Conservation (phyloP, 2,888 invertebrate species). For the Microctonus aethiopoides region DNA sequence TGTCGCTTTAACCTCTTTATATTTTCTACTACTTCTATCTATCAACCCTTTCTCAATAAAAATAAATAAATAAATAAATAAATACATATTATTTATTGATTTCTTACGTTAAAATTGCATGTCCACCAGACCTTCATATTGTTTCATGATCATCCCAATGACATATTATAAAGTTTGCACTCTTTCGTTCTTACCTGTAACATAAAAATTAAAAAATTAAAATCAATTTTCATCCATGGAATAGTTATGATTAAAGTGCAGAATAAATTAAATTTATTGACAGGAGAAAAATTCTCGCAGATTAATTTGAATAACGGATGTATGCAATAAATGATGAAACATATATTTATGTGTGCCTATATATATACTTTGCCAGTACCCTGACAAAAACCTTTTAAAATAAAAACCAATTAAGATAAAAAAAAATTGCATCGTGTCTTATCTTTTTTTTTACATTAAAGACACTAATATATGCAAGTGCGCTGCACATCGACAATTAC, state of each 20-base stretch:
- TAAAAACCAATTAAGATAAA: neutral
- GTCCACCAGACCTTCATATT: neutral
- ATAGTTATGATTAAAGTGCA: neutral
- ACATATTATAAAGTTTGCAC: neutral
- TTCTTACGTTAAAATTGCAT: neutral
- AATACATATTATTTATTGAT: neutral
- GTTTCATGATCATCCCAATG: neutral
- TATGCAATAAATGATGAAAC: neutral
- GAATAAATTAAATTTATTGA: neutral
- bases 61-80: neutral
- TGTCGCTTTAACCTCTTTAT: slow-evolving; percentile 49
- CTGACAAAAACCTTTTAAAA: neutral
- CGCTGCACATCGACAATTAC: too few species aligned
- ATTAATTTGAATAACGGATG: neutral
- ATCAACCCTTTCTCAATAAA: neutral
- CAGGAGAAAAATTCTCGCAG: neutral
- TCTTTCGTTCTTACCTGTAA: slow-evolving; percentile 28
- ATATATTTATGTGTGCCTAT: neutral
- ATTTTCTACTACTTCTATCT: slow-evolving; percentile 9
- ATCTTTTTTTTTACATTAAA: slow-evolving; percentile 14
- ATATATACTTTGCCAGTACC: too few species aligned
- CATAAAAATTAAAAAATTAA: slow-evolving; percentile 8
- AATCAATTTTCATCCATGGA: neutral
- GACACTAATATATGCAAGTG: slow-evolving; percentile 29
- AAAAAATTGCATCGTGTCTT: slow-evolving; percentile 17